Base-by-base conservation (phyloP, 2,888 invertebrate genomes). In the Carabus problematicus region DNA sequence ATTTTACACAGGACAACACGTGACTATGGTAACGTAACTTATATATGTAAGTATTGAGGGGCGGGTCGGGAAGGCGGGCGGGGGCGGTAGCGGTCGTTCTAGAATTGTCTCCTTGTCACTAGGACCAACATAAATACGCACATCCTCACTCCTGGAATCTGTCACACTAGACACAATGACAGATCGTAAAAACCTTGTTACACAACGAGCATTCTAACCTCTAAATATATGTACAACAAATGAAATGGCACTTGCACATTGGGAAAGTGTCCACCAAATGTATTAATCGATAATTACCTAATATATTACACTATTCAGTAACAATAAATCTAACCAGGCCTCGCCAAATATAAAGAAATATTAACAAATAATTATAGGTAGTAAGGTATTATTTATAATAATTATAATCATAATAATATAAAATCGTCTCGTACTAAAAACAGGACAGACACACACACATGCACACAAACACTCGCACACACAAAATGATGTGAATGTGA, bases 321-420 rank as follows among this genome's bases (percentile, higher is more conserved):
- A 69, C 62, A 69, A 69, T 69, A 69, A 61, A 69, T 55, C 62
- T 69, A 69, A 69, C 69, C 69, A 62, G 62, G 69, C 69, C 69
- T 69, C 56, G 54, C 54, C 45, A 69, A 69, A 69, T 69, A 69
- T 69, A 69, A 58, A 64, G 64, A 55, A 45, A 49, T 29, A 29
- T 29, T 69, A 69, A 69, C 62, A 69, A 69, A 69, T 43, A 58
- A 54, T 54, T 18, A 54, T 54, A 54, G 18, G 49, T 66, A 64
- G 64, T 43, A 55, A 55, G 56, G 39, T 63, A 64, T 45, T 64
- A 64, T 64, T 45, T 12, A 45, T 45, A 11, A 45, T 56, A 39
- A 59, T 41, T 41, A 16, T 59, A 40, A 41, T 43, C 14, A 14
- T 14, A 55, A 54, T 68, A 61, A 69, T 69, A 69, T 69, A 69